These are phyloP conservation scores for Phainopepla nitens DNA, from an alignment of 2,113 vertebrate genomes.

Conservation along the genomic window DNA sequence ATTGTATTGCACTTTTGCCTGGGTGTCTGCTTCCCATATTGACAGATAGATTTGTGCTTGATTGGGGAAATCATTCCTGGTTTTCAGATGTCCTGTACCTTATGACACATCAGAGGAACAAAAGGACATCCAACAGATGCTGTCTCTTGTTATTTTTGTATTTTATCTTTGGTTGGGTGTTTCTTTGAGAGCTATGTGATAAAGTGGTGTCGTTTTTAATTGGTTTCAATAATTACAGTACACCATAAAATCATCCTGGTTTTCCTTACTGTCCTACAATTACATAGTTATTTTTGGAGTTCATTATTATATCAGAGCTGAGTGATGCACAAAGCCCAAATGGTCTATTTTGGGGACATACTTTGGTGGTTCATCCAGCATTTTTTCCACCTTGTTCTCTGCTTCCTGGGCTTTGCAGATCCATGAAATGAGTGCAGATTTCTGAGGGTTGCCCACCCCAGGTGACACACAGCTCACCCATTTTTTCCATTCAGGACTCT, in stretches of 20 bases:
- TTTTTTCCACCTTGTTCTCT: neutral
- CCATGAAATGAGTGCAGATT: neutral
- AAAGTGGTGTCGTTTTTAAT: neutral
- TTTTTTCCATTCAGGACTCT: neutral
- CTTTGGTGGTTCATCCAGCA: accelerated
- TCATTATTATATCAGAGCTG: neutral
- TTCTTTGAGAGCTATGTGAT: neutral
- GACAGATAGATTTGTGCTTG: neutral
- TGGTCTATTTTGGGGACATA: neutral
- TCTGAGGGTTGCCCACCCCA: neutral
- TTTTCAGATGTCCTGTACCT: neutral
- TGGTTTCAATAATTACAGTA: neutral
- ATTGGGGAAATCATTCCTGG: neutral
- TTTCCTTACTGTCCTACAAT: neutral
- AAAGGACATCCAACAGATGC: neutral
- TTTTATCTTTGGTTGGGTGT: neutral
- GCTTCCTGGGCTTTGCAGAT: neutral
- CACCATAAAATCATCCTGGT: neutral
- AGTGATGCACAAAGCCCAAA: neutral
- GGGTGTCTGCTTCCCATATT: neutral
- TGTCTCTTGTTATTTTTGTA: neutral
- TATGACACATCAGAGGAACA: neutral
- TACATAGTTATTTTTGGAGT: neutral
- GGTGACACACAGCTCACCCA: neutral
- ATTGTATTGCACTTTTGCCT: neutral